phyloP scores from a whole-genome alignment of 2,113 vertebrate species.

The Gnathonemus longibarbis region DNA sequence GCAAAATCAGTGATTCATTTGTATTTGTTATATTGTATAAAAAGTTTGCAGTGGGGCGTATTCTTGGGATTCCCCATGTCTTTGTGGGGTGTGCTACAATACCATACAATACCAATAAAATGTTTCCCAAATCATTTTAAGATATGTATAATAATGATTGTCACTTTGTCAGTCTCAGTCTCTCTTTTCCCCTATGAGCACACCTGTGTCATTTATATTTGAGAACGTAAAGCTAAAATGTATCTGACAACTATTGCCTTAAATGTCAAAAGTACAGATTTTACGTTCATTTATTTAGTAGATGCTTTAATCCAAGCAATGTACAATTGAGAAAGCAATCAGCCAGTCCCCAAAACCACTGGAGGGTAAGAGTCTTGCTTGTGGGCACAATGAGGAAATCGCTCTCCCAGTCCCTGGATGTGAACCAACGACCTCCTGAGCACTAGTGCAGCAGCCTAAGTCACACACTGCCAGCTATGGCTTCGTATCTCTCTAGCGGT shows the following conservation, averaged over 20 bases:
- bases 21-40: not conserved
- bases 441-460: not conserved
- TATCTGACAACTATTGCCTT: not conserved
- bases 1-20: not conserved
- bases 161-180: not conserved
- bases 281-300: not conserved
- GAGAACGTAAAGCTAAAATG: not conserved
- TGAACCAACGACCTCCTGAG: not conserved
- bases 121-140: not conserved
- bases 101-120: not conserved
- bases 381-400: not conserved
- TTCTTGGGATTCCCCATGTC: not conserved
- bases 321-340: not conserved
- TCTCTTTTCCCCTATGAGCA: not conserved
- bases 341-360: not conserved
- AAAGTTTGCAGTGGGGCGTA: not conserved
- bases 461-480: not conserved
- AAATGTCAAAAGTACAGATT: not conserved
- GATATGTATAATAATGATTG: not conserved
- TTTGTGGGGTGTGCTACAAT: not conserved
- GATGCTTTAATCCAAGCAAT: not conserved
- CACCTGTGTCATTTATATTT: not conserved
- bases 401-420: not conserved
- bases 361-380: not conserved
- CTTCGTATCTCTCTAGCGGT: not conserved